Percentiles rank a stretch among this genome's conserved stretches.
These are phyloP conservation scores for Drosophila gunungcola DNA, from an alignment of 1,140 invertebrate genomes.

Conservation along the genomic window DNA sequence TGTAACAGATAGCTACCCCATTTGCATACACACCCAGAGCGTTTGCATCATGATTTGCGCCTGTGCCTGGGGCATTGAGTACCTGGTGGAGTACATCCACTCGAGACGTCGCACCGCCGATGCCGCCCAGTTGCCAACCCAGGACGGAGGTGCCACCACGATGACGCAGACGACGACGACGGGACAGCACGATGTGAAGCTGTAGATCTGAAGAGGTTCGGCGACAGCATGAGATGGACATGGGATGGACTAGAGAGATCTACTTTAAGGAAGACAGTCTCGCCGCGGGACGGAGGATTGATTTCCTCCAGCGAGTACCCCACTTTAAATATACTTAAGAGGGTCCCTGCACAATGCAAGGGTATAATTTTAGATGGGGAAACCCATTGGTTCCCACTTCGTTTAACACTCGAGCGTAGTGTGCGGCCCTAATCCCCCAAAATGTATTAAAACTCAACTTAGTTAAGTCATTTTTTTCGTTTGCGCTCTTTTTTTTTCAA, in stretches of 20 bases:
- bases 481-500: constrained; percentile 11
- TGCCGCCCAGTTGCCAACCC: constrained; percentile 53
- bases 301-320: constrained; percentile 1
- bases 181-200: constrained; percentile 55
- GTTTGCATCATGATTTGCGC: constrained; percentile 88
- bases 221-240: constrained; percentile 4
- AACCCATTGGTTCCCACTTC: background rate
- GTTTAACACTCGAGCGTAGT: background rate
- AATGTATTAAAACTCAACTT: constrained; percentile 47
- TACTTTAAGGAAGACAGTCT: constrained; percentile 20
- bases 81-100: constrained; percentile 84
- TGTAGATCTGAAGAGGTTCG: constrained; percentile 32
- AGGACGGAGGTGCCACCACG: constrained; percentile 18
- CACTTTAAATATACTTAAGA: constrained; percentile 15
- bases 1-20: constrained; percentile 88
- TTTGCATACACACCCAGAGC: constrained; percentile 90
- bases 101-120: constrained; percentile 65
- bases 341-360: constrained; percentile 1
- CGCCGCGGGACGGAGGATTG: constrained; percentile 1
- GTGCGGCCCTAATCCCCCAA: constrained; percentile 4
- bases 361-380: background rate
- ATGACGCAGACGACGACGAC: constrained; percentile 1
- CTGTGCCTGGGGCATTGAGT: constrained; percentile 89
- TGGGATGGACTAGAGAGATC: constrained; percentile 20
- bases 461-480: constrained; percentile 34